These are phyloP conservation scores for Stramonita haemastoma DNA, from an alignment of 2,888 invertebrate genomes.

Conservation along the genomic window DNA sequence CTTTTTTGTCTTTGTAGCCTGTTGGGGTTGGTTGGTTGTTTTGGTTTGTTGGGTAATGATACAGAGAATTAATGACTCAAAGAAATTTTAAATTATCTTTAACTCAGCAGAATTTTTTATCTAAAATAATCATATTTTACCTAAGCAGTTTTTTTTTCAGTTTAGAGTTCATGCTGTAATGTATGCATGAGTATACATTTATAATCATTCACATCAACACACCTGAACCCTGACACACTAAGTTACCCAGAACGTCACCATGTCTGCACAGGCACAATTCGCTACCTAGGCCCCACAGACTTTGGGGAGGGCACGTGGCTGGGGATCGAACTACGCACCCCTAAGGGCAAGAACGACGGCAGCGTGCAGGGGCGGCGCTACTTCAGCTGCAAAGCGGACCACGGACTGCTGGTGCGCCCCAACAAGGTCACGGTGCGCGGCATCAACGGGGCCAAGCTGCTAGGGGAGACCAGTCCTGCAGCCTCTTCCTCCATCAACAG, in stretches of 20 bases:
- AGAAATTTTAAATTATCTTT: too few relatives aligned
- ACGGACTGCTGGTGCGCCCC: conserved; percentile 77
- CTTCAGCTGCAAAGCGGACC: conserved; percentile 73
- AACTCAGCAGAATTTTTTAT: neutral
- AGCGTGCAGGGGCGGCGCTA: conserved; percentile 75
- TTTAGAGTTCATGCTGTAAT: neutral
- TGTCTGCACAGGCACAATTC: conserved; percentile 63
- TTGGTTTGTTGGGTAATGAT: too few relatives aligned
- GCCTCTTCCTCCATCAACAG: neutral
- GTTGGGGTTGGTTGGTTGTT: too few relatives aligned
- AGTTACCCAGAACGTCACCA: too few relatives aligned
- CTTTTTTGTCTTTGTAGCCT: too few relatives aligned
- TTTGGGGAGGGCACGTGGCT: conserved; percentile 80
- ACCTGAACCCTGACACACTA: too few relatives aligned
- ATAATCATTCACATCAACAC: neutral
- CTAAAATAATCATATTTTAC: neutral
- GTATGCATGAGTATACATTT: neutral
- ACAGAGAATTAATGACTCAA: too few relatives aligned
- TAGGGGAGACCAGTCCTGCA: conserved; percentile 39
- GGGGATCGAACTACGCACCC: conserved; percentile 78
- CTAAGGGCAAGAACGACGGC: conserved; percentile 77
- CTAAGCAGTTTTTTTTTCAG: neutral
- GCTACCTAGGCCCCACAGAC: conserved; percentile 78
- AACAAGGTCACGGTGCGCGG: conserved; percentile 78
- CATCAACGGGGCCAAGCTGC: conserved; percentile 79